Base-by-base conservation (phyloP, 1,140 invertebrate species). In the Dendroctonus ponderosae region DNA sequence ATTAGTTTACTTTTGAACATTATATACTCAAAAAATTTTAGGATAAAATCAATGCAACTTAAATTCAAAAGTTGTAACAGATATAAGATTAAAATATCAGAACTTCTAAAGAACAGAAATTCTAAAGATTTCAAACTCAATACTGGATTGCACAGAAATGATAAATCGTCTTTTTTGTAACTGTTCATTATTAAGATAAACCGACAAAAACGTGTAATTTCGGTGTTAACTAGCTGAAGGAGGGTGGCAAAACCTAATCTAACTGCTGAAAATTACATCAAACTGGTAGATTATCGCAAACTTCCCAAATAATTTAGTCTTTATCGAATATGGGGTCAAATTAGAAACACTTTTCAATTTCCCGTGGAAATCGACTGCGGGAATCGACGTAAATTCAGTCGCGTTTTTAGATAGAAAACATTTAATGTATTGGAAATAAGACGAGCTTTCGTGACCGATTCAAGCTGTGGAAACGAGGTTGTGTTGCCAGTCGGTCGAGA, bases 301-400 rank as follows among this genome's bases (percentile, higher is more conserved):
- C 49, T 61, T 66, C 57, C 53, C 56, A 66, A 66, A 60, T 66
- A 66, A 66, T 60, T 59, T n/a, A 48, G 50, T 26, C 62, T 51
- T 53, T 56, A 66, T 72, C 58, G 65, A 72, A 72, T 71, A 26
- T 26, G 66, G 64, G 71, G 69, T 72, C 71, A 67, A 71, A 72
- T 72, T 71, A 71, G 67, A 71, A 70, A 67, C 63, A 71, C 60
- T 72, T 72, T 72, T 53, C 66, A 67, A 71, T 72, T 72, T 71
- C 69, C 71, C 54, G 60, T 37, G 70, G 69, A 72, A 71, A 72
- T 69, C 66, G 53, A 41, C 65, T 65, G 46, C 54, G 44, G 39
- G 49, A 57, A 42, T n/a, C 15, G 53, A 48, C 57, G 59, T 54
- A 43, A 57, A 57, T 62, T 62, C 51, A 44, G 53, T 62, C 38